Percentiles rank a stretch among this genome's conserved stretches.
These are phyloP conservation scores for Eupithecia exiguata DNA, from an alignment of 2,888 invertebrate species.

Conservation along the genomic window DNA sequence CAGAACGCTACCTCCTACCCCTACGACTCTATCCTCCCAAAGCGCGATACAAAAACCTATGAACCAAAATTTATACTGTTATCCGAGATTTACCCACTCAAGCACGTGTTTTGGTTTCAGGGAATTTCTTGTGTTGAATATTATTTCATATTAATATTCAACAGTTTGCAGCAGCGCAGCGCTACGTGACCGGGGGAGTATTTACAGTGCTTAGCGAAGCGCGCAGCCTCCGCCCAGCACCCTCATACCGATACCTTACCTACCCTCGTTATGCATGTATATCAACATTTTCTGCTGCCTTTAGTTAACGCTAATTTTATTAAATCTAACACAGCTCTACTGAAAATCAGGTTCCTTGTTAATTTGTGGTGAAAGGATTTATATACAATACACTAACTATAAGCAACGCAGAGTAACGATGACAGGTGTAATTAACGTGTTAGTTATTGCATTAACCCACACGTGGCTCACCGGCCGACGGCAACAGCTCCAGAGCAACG, in stretches of 20 bases:
- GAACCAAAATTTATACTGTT: neutral
- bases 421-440: conserved; percentile 23
- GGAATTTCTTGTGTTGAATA: conserved; percentile 65
- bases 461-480: conserved; percentile 15
- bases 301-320: conserved; percentile 39
- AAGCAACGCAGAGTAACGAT: conserved; percentile 16
- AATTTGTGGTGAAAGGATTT: conserved; percentile 21
- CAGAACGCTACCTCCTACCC: too few relatives aligned
- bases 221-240: conserved; percentile 59
- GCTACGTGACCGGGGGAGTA: conserved; percentile 77
- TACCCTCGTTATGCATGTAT: conserved; percentile 58
- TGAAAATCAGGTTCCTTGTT: conserved; percentile 23
- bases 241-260: conserved; percentile 48
- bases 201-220: conserved; percentile 79
- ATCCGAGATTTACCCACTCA: conserved; percentile 55
- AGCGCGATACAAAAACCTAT: neutral
- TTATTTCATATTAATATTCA: conserved; percentile 80
- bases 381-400: conserved; percentile 13
- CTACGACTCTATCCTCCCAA: neutral
- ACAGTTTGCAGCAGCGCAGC: conserved; percentile 72
- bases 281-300: conserved; percentile 38
- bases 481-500: neutral
- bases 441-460: conserved; percentile 5
- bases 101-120: conserved; percentile 58
- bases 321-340: conserved; percentile 29